These are phyloP conservation scores for Acronicta aceris DNA, from an alignment of 2,888 invertebrate species.

Conservation along the genomic window DNA sequence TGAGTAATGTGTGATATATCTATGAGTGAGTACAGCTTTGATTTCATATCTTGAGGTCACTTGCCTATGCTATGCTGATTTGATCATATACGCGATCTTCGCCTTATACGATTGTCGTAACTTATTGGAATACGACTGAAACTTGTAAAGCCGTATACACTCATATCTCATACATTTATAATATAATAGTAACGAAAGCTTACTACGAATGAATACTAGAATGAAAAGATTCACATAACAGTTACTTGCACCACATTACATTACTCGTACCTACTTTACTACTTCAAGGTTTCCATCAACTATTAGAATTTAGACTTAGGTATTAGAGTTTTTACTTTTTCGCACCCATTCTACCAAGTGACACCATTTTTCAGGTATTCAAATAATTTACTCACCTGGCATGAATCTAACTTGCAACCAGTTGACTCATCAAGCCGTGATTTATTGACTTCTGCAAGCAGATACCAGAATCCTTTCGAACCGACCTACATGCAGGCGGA, in stretches of 20 bases:
- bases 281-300: slow-evolving; percentile 22
- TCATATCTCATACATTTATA: neutral
- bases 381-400: slow-evolving; percentile 76
- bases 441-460: slow-evolving; percentile 23
- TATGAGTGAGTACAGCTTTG: slow-evolving; percentile 31
- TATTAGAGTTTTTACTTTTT: slow-evolving; percentile 16
- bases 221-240: slow-evolving; percentile 16
- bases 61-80: neutral
- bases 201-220: slow-evolving; percentile 26
- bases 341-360: slow-evolving; percentile 45
- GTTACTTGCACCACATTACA: slow-evolving; percentile 19
- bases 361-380: slow-evolving; percentile 66
- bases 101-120: neutral
- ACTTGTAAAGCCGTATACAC: slow-evolving; percentile 28
- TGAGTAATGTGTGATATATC: slow-evolving; percentile 6
- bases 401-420: slow-evolving; percentile 72
- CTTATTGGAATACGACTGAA: neutral
- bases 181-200: slow-evolving; percentile 4
- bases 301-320: slow-evolving; percentile 7
- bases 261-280: slow-evolving; percentile 1
- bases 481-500: slow-evolving; percentile 75
- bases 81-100: neutral
- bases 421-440: slow-evolving; percentile 61
- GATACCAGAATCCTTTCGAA: slow-evolving; percentile 10
- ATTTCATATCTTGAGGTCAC: neutral